Percentiles rank a stretch among this genome's conserved stretches.
Evolutionary conservation across 2,888 invertebrate genomes (phyloP).

Genomic region (Poecilobothrus nobilitatus): DNA sequence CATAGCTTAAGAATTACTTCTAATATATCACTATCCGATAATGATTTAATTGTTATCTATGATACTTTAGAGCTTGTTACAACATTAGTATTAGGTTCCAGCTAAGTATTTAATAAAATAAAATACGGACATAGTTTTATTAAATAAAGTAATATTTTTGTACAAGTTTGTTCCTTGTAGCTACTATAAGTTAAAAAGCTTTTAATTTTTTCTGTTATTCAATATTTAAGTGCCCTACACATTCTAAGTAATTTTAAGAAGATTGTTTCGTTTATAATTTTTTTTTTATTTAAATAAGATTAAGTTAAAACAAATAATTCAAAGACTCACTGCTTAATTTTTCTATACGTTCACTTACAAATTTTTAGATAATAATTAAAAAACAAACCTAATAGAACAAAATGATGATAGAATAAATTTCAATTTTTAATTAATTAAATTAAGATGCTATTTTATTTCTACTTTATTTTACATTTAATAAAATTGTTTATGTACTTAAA

Average conservation of each 20-base stretch:
- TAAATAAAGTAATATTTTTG: neutral
- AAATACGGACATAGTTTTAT: neutral
- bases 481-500: too few species aligned
- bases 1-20: constrained; percentile 67
- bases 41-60: constrained; percentile 50
- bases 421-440: neutral
- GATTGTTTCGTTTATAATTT: constrained; percentile 2
- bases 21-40: constrained; percentile 54
- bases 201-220: neutral
- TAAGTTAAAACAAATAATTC: neutral
- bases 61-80: constrained; percentile 43
- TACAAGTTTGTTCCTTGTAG: neutral
- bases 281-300: neutral
- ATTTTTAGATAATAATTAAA: neutral
- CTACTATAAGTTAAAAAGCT: neutral
- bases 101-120: neutral
- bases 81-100: constrained; percentile 33
- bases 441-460: too few species aligned
- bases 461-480: too few species aligned
- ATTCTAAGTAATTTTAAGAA: constrained; percentile 1
- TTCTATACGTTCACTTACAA: neutral
- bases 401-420: neutral
- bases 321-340: neutral
- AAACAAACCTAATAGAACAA: neutral
- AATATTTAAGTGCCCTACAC: neutral